phyloP scores from a whole-genome alignment of 2,888 invertebrate genomes.

The Eilema caniola region DNA sequence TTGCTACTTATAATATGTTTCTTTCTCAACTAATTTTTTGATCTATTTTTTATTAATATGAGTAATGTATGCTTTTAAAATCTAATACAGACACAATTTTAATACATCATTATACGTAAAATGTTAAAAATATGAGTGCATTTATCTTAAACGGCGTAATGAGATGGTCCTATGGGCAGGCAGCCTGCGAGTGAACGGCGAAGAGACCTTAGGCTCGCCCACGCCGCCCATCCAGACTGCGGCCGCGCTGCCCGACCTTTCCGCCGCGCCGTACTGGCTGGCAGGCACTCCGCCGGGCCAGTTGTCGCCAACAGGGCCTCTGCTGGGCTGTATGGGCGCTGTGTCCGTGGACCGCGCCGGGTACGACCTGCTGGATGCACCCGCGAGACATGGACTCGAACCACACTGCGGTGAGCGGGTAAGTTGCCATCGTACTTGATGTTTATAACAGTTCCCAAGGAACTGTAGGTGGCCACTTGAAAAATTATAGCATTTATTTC shows the following conservation, averaged over 20 bases:
- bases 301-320: constrained; percentile 66
- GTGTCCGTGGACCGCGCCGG: constrained; percentile 90
- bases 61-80: no score
- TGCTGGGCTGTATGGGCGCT: constrained; percentile 94
- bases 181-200: constrained; percentile 90
- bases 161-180: constrained; percentile 76
- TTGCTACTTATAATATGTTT: no score
- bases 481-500: no score
- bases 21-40: no score
- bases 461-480: no score
- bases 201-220: constrained; percentile 89
- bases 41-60: no score
- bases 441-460: no score
- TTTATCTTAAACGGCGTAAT: constrained; percentile 35
- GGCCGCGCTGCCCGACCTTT: constrained; percentile 89
- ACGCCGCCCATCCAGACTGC: constrained; percentile 87
- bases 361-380: constrained; percentile 91
- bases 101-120: no score
- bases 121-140: not conserved
- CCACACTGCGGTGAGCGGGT: constrained; percentile 91
- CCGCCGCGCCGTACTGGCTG: constrained; percentile 91
- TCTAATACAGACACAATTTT: no score
- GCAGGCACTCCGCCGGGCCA: constrained; percentile 94
- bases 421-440: constrained; percentile 32
- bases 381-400: constrained; percentile 90